Conservation (phyloP, 2,888 invertebrate genomes). For the Epirrita christyi region DNA sequence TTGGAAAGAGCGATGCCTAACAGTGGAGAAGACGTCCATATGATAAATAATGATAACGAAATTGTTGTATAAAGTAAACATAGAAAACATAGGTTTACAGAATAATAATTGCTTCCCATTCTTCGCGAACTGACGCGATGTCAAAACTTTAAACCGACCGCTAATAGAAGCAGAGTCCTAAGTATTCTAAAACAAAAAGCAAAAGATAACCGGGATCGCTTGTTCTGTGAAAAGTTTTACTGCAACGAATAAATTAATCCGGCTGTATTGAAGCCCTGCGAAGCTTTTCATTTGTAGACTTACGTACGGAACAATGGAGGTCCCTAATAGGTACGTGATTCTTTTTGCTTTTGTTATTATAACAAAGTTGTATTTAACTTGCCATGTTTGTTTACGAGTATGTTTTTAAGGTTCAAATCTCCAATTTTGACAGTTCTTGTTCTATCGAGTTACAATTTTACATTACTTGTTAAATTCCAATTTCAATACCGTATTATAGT, state of each 20-base stretch:
- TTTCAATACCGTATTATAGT: too few species aligned
- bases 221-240: constrained; percentile 60
- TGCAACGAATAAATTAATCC: constrained; percentile 52
- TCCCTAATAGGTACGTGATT: constrained; percentile 14
- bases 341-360: too few species aligned
- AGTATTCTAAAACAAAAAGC: constrained; percentile 60
- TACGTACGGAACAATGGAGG: constrained; percentile 25
- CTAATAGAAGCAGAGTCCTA: constrained; percentile 49
- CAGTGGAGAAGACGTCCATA: too few species aligned
- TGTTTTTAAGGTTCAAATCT: too few species aligned
- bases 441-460: too few species aligned
- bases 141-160: constrained; percentile 41
- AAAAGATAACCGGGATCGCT: constrained; percentile 54
- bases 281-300: constrained; percentile 42
- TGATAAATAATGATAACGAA: too few species aligned
- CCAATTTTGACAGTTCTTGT: too few species aligned
- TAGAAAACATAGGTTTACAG: constrained; percentile 5
- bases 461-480: too few species aligned
- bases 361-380: too few species aligned
- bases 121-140: constrained; percentile 16
- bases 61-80: constrained; percentile 3
- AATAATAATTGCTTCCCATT: constrained; percentile 22
- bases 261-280: constrained; percentile 43
- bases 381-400: too few species aligned
- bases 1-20: too few species aligned